These are phyloP conservation scores for Eidolon helvum DNA, from an alignment of 2,113 vertebrate species.

Conservation along the genomic window DNA sequence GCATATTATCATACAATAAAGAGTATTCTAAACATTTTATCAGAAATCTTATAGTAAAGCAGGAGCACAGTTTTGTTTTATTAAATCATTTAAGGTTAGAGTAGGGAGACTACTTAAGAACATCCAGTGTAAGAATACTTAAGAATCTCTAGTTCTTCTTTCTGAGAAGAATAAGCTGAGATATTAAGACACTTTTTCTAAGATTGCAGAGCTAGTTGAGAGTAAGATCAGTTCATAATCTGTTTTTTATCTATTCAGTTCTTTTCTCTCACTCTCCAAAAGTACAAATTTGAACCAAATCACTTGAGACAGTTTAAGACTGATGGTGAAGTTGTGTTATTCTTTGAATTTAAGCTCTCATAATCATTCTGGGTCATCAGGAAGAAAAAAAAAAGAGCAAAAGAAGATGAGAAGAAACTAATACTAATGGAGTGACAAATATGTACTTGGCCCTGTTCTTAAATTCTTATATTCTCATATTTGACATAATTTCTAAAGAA, in stretches of 20 bases:
- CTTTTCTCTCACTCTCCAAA: neutral
- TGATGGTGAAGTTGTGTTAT: neutral
- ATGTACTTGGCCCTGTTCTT: neutral
- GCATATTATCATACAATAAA: neutral
- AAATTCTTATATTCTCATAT: neutral
- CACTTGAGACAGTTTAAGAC: neutral
- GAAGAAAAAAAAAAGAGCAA: neutral
- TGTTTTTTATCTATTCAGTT: neutral
- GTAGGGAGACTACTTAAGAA: neutral
- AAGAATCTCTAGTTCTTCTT: neutral
- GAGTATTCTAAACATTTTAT: neutral
- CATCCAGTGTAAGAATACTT: neutral
- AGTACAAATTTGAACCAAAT: neutral
- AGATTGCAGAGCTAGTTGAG: neutral
- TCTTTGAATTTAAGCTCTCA: neutral
- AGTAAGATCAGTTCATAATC: neutral
- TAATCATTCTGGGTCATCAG: neutral
- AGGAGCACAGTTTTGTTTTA: neutral
- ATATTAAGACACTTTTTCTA: neutral
- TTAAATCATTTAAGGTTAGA: neutral
- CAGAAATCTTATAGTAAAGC: neutral
- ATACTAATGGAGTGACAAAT: neutral
- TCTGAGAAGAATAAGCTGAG: neutral
- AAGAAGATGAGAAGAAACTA: neutral
- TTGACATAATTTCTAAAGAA: neutral